These are phyloP conservation scores for Dermatemys mawii DNA, from an alignment of 2,113 vertebrate species.

Conservation along the genomic window DNA sequence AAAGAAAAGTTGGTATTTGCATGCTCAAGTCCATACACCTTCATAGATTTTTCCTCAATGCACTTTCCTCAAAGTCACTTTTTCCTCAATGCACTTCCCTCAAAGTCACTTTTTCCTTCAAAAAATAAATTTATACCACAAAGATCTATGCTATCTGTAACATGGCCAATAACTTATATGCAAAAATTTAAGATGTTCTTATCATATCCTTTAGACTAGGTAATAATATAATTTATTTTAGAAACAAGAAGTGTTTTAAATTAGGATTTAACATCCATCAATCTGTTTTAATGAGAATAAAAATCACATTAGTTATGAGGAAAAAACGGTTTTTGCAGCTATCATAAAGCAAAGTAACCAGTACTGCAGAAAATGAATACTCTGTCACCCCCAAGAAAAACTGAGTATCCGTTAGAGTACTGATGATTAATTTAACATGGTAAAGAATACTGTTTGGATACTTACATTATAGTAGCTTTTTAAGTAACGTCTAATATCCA, in stretches of 20 bases:
- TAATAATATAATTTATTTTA: not conserved
- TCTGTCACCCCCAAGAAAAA: not conserved
- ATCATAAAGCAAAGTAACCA: not conserved
- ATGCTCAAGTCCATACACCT: not conserved
- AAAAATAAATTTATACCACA: not conserved
- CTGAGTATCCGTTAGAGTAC: not conserved
- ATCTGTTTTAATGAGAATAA: not conserved
- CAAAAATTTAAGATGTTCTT: not conserved
- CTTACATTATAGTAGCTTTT: conserved; percentile 93
- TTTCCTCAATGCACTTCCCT: not conserved
- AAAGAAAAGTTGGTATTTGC: not conserved
- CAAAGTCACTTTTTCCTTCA: not conserved
- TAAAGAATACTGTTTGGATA: conserved; percentile 57
- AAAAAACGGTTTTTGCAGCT: not conserved
- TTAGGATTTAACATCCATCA: not conserved
- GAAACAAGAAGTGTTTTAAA: conserved; percentile 12
- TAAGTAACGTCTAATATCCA: conserved; percentile 89
- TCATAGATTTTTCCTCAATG: not conserved
- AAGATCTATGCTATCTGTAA: not conserved
- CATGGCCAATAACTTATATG: not conserved
- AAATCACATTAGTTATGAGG: not conserved
- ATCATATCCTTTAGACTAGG: not conserved
- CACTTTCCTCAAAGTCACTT: not conserved
- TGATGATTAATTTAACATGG: not conserved
- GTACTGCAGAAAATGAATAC: not conserved